Conservation (phyloP, 2,888 invertebrate species). For the Mayetiola destructor region DNA sequence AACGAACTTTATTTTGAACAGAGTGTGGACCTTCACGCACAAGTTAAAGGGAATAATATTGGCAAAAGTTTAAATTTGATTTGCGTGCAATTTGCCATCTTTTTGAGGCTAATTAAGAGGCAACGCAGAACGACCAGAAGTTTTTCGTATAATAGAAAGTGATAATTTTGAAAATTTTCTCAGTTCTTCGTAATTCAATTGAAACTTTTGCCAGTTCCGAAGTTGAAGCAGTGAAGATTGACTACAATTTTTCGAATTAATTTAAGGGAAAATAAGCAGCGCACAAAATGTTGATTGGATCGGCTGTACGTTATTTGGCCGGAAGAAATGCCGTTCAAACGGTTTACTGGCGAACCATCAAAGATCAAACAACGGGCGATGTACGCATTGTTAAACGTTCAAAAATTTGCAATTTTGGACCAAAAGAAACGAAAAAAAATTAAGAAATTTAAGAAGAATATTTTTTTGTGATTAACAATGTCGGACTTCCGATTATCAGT, state of each 20-base stretch:
- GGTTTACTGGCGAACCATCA: slow-evolving; percentile 54
- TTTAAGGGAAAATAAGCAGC: slow-evolving; percentile 19
- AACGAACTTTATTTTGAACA: background rate
- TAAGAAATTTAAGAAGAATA: too few relatives aligned
- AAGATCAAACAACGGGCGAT: slow-evolving; percentile 38
- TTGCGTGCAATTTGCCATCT: background rate
- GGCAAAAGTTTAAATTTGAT: slow-evolving; percentile 4
- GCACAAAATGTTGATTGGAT: slow-evolving; percentile 48
- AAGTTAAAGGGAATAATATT: too few relatives aligned
- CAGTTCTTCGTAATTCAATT: too few relatives aligned
- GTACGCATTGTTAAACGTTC: slow-evolving; percentile 37
- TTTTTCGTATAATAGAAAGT: background rate
- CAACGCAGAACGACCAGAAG: background rate
- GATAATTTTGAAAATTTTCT: too few relatives aligned
- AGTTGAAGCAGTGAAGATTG: background rate
- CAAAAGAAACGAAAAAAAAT: slow-evolving; percentile 4
- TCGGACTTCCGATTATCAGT: too few relatives aligned
- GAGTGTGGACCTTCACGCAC: background rate
- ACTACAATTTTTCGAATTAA: background rate
- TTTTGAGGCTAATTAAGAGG: background rate
- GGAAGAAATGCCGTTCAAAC: slow-evolving; percentile 62
- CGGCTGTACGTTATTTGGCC: slow-evolving; percentile 55
- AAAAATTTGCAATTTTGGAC: slow-evolving; percentile 30
- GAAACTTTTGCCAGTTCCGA: background rate
- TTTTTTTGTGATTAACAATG: too few relatives aligned